Evolutionary conservation across 2,888 invertebrate genomes (phyloP), one percentile per base, ranked within the genome.

Genomic region (Tanypteryx hageni): DNA sequence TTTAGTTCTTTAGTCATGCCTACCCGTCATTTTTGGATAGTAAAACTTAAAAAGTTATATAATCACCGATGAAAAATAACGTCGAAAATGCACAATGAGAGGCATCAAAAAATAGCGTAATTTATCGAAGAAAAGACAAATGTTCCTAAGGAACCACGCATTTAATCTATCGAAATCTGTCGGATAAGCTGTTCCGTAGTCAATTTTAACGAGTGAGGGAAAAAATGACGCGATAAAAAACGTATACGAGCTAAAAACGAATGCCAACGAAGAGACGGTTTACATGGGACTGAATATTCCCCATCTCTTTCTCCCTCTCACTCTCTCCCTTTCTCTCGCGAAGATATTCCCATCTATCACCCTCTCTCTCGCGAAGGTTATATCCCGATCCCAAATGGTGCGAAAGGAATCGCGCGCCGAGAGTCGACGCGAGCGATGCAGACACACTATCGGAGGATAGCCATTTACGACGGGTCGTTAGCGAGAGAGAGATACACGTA

Each of bases 391-490:
- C 59, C 31, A 64, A 86, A 61, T 44, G 86, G 31, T 59, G 59
- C 59, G 27, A 58, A 58, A 31, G 64, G 31, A 56, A 57, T 57
- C n/a, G 76, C 76, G 76, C n/a, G 27, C 76, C 76, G n/a, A 76
- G 27, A 57, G n/a, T 44, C n/a, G 57, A 57, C n/a, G 84, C 18
- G 56, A 57, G 10, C 57, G 84, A 56, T 76, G n/a, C 22, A 27
- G 5, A 11, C 27, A n/a, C 8, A 27, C 22, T 76, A 76, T 11
- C n/a, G 57, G 84, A 44, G 56, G 56, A 44, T 44, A 44, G 44
- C 83, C 84, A 57, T 57, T 84, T 84, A 57, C 16, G 57, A 84
- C 44, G 84, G 57, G 16, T 44, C 84, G 57, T 84, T 56, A 57
- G 57, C 56, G 44, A 14, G 18, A 31, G 83, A 56, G 84, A 84